Base-by-base conservation (phyloP, 2,888 invertebrate species). In the Dynastes tityus region DNA sequence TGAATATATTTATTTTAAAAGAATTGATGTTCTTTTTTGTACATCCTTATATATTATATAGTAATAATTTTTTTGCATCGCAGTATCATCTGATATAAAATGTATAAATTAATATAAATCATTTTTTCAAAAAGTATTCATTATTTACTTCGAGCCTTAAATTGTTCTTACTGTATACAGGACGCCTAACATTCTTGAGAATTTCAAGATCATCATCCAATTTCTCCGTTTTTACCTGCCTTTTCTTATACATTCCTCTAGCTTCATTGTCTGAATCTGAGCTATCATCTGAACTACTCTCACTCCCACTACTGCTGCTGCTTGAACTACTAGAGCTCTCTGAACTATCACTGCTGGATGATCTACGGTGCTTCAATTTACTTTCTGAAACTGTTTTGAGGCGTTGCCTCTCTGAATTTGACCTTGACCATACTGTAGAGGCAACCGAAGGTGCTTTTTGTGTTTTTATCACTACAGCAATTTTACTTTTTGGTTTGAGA, bases 401-500 rank as follows among this genome's bases (percentile, higher is more conserved):
- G 45, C 84, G 75, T 16, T 82, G 82, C 45, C 82, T 80, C 32
- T 82, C 83, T 6, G 79, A 80, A 27, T 80, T 78, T 51, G 79
- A 81, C 27, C 86, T 84, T 5, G 88, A 87, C 87, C 87, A 88
- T 64, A 89, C 84, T 0, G 88, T 87, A 0, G 89, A 88, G 4
- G 88, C 88, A 6, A 87, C 86, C 1, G 86, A 79, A 0, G 88
- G 88, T 81, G 85, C 84, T 78, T 87, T 88, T 67, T 86, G 87
- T 9, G 85, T 86, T 84, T 87, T 88, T 40, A 88, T 86, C 45
- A 88, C 89, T 3, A 88, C 87, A 1, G 88, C 86, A 2, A 88
- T 88, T 82, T 88, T 89, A 83, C 88, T 89, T 78, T 80, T 85
- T 0, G 88, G 86, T 82, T 88, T 88, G 11, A 82, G 79, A 16